phyloP scores from a whole-genome alignment of 64 coral and sea anemone species.

The Montipora sp. region DNA sequence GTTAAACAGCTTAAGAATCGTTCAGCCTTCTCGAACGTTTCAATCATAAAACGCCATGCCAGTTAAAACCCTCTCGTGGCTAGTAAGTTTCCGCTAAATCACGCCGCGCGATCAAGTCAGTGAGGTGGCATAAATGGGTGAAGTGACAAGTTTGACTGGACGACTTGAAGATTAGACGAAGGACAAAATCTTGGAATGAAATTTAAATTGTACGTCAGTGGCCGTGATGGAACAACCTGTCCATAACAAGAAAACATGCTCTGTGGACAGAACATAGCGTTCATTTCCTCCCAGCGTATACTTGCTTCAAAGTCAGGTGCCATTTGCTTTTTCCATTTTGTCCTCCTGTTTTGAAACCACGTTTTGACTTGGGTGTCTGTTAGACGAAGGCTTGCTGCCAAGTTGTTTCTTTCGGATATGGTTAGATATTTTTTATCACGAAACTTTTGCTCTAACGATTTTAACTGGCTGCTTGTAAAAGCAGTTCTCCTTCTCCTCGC shows the following conservation, averaged over 20 bases:
- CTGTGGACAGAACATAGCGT: conserved; percentile 7
- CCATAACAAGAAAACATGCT: conserved; percentile 13
- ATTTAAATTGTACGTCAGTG: conserved; percentile 23
- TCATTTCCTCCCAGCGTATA: conserved; percentile 49
- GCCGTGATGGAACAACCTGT: background rate
- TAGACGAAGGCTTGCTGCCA: conserved; percentile 83
- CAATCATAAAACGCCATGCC: no score
- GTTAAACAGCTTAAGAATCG: no score
- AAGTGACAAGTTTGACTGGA: conserved; percentile 57
- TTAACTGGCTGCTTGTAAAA: conserved; percentile 93
- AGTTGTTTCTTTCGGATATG: conserved; percentile 89
- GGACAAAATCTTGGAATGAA: conserved; percentile 57
- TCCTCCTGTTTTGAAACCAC: conserved; percentile 97
- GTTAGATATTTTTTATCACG: conserved; percentile 95
- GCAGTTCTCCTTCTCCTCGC: conserved; percentile 81
- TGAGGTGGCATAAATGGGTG: conserved; percentile 33
- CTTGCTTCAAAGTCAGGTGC: conserved; percentile 54
- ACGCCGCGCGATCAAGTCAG: background rate
- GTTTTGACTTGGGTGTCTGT: conserved; percentile 98
- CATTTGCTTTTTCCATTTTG: conserved; percentile 97
- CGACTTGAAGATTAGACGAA: conserved; percentile 63
- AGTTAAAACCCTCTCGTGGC: no score
- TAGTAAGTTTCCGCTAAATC: background rate
- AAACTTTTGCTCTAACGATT: conserved; percentile 94
- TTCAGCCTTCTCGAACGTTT: no score